Percentiles rank a stretch among this genome's conserved stretches.
phyloP scores from a whole-genome alignment of 2,888 invertebrate genomes.

The Sinotaia quadrata region DNA sequence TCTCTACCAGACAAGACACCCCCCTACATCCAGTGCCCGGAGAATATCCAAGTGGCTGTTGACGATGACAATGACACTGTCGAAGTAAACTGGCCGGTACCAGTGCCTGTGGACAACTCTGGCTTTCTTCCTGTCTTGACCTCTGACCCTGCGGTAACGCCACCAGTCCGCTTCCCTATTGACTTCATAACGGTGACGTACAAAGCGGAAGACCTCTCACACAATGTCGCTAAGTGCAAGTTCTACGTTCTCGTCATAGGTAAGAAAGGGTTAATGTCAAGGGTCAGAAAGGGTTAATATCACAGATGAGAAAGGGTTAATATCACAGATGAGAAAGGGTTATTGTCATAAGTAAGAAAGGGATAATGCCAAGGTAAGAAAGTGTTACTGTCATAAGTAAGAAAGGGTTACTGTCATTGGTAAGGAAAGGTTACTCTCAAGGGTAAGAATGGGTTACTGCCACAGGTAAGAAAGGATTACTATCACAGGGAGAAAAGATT shows the following conservation, averaged over 20 bases:
- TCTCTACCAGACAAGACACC: conserved; percentile 75
- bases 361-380: no score
- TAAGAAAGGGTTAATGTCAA: no score
- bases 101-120: conserved; percentile 77
- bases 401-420: no score
- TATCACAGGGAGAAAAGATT: no score
- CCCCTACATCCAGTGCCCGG: conserved; percentile 77
- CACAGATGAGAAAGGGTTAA: no score
- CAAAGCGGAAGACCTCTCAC: conserved; percentile 77
- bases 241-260: conserved; percentile 76
- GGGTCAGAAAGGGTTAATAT: no score
- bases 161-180: conserved; percentile 76
- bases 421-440: no score
- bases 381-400: no score
- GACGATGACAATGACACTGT: conserved; percentile 75
- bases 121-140: conserved; percentile 76
- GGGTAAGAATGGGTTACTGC: no score
- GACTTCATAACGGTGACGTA: conserved; percentile 78
- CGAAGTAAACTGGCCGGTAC: conserved; percentile 75
- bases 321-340: no score
- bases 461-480: no score
- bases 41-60: conserved; percentile 74
- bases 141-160: conserved; percentile 77
- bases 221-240: conserved; percentile 78
- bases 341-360: no score